Base-by-base conservation (phyloP, 2,888 invertebrate species). In the Papilio protenor region DNA sequence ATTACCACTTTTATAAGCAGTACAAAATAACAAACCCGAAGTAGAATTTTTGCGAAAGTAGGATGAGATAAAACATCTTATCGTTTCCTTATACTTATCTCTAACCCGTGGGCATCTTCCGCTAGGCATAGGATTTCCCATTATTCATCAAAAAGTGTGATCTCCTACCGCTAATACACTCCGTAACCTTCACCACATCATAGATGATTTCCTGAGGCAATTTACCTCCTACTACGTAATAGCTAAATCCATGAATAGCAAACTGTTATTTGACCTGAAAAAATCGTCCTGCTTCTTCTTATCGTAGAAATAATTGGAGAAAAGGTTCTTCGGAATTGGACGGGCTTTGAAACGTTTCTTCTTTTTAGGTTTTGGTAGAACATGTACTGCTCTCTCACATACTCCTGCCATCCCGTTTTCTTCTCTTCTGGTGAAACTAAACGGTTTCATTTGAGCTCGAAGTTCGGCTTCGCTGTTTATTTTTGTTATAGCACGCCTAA, bases 271-370 rank as follows among this genome's bases (percentile, higher is more conserved):
- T 69, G 3, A 69, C 76, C 76, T 73, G 45, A 76, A 76, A 73
- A 76, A 79, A n/a, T 79, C 76, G 18, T 79, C 78, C 47, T 97
- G 96, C 81, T 96, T 95, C 95, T 96, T 96, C 86, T 96, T 96
- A 81, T 96, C 96, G 81, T 97, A 97, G 83, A 97, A 95, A 81
- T 96, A 96, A 84, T 96, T 96, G 21, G 96, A 96, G 85, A 97
- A 97, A 33, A 97, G 89, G 88, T 96, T 96, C 85, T 95, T 96
- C 0, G 97, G 97, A 14, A 97, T 95, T 0, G 97, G 97, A 81
- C 96, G 96, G 0, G 97, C 97, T 84, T 92, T 95, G 85, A 97
- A 97, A 66, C 93, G 90, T 82, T 95, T 95, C 81, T 93, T 95
- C 91, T 90, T 95, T 84, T 85, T 95, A 55, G 84, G 83, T 79